Conservation (phyloP, 2,888 invertebrate genomes). For the Achlya flavicornis region DNA sequence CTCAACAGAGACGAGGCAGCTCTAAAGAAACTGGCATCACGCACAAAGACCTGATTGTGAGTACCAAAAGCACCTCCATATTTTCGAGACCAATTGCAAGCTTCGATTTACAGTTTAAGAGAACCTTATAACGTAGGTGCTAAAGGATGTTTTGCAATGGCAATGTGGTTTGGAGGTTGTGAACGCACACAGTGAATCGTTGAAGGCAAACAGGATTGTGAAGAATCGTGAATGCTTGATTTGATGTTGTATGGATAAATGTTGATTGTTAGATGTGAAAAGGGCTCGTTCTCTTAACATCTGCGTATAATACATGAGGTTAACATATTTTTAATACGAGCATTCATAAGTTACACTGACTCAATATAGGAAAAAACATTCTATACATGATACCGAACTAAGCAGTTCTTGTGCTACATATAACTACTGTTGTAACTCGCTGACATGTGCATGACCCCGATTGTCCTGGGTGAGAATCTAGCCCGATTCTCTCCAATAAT, state of each 20-base stretch:
- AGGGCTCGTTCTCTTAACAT: constrained; percentile 27
- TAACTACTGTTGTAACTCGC: no score
- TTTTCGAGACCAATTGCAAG: constrained; percentile 70
- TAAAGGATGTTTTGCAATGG: constrained; percentile 61
- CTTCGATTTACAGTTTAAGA: constrained; percentile 49
- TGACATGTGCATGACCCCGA: no score
- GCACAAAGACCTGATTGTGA: constrained; percentile 78
- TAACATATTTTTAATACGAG: no score
- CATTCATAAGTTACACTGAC: no score
- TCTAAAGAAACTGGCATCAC: constrained; percentile 61
- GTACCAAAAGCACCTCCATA: constrained; percentile 76
- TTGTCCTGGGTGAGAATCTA: no score
- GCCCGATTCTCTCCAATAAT: no score
- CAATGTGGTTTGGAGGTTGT: constrained; percentile 32
- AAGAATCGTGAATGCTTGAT: constrained; percentile 71
- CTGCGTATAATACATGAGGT: constrained; percentile 8
- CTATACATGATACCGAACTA: no score
- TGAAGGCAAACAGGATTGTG: constrained; percentile 78
- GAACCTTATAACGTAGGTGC: constrained; percentile 45
- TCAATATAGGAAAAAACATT: no score
- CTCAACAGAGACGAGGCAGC: constrained; percentile 53
- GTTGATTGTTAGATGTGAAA: constrained; percentile 45
- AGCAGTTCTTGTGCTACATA: no score
- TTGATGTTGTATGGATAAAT: constrained; percentile 63
- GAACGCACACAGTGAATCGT: constrained; percentile 54